phyloP scores from a whole-genome alignment of 2,113 vertebrate species.

The Anhinga rufa region DNA sequence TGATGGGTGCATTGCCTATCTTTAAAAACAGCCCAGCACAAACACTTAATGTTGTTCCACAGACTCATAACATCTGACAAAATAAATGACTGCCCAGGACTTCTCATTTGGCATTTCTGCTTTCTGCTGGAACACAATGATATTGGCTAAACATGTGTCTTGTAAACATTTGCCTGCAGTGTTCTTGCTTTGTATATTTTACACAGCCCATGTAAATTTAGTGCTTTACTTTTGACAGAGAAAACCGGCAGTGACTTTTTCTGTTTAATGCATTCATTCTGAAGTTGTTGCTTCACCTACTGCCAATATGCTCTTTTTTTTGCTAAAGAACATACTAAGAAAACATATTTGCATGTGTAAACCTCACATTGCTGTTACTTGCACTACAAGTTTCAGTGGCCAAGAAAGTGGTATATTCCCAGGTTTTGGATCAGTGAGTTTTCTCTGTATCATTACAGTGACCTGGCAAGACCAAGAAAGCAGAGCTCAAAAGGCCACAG shows the following conservation, averaged over 20 bases:
- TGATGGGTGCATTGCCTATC: background rate
- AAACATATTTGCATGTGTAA: background rate
- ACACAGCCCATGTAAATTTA: background rate
- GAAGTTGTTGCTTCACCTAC: background rate
- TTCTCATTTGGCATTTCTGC: background rate
- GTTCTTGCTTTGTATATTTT: background rate
- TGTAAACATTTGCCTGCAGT: background rate
- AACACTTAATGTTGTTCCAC: background rate
- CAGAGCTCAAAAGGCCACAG: background rate
- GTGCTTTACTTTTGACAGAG: background rate
- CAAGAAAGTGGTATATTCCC: background rate
- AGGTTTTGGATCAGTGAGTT: background rate
- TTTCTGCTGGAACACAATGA: background rate
- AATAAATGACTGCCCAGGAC: background rate
- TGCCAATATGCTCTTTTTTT: background rate
- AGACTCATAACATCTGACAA: background rate
- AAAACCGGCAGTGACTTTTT: background rate
- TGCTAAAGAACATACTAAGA: background rate
- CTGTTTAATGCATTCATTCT: background rate
- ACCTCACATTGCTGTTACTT: background rate
- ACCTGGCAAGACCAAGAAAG: background rate
- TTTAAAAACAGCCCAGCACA: background rate
- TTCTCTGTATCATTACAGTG: background rate
- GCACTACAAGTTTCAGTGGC: background rate
- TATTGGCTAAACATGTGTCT: background rate